Conservation (phyloP, 2,888 invertebrate species). For the Parnassius apollo region DNA sequence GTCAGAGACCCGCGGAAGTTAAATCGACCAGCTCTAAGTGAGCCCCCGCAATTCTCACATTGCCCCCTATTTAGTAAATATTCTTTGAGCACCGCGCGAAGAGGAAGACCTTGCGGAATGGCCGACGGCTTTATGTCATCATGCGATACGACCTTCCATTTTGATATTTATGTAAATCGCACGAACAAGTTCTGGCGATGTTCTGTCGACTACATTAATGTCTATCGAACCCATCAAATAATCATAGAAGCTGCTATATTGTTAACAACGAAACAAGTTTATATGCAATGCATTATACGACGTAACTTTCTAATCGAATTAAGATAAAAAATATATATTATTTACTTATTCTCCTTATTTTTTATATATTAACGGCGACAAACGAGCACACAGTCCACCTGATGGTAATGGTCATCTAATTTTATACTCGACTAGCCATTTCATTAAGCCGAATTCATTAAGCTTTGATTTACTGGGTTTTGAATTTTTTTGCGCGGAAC, state of each 20-base stretch:
- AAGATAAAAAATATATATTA: no score
- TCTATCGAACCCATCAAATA: conserved; percentile 21
- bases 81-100: conserved; percentile 17
- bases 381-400: no score
- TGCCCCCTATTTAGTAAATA: conserved; percentile 39
- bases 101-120: conserved; percentile 35
- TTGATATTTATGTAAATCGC: conserved; percentile 61
- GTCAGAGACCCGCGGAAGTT: conserved; percentile 74
- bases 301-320: no score
- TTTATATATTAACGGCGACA: no score
- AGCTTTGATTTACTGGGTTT: no score
- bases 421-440: no score
- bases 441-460: no score
- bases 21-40: conserved; percentile 47
- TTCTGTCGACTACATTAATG: conserved; percentile 23
- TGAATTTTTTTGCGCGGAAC: no score
- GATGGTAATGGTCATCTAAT: no score
- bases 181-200: conserved; percentile 50
- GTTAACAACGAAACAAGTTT: background rate
- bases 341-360: no score
- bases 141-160: conserved; percentile 61
- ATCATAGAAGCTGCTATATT: background rate
- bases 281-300: background rate
- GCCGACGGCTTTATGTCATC: conserved; percentile 63
- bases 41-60: conserved; percentile 48